Conservation (phyloP, 2,113 vertebrate genomes). For the Smithornis capensis region DNA sequence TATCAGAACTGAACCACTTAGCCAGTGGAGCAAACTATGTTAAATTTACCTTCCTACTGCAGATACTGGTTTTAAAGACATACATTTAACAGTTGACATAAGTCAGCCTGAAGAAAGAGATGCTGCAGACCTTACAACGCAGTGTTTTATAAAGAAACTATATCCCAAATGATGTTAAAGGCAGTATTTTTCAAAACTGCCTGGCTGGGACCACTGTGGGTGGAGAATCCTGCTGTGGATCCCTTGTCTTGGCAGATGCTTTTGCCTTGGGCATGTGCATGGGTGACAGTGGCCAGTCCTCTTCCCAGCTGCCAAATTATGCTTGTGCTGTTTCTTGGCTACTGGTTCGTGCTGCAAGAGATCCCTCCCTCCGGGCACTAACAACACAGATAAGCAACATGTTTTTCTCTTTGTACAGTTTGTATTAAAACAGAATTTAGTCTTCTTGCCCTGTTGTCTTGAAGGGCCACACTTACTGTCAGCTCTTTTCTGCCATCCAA, state of each 20-base stretch:
- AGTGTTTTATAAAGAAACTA: neutral
- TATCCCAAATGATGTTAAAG: neutral
- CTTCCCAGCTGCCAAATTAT: neutral
- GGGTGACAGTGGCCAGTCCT: neutral
- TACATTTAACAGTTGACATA: neutral
- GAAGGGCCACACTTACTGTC: neutral
- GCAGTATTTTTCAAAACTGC: neutral
- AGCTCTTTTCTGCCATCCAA: neutral
- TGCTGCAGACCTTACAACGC: neutral
- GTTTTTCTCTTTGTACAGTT: neutral
- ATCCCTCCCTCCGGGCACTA: neutral
- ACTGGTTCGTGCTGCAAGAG: neutral
- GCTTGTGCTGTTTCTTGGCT: neutral
- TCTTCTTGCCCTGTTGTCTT: neutral
- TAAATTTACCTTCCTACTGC: neutral
- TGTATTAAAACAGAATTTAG: neutral
- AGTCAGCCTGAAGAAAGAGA: neutral
- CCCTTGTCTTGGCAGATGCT: neutral
- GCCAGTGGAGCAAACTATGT: neutral
- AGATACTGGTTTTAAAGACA: neutral
- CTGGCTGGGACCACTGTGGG: neutral
- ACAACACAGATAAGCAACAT: neutral
- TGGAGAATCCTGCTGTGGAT: rapidly evolving
- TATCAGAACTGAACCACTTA: neutral
- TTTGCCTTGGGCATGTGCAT: rapidly evolving